Base-by-base conservation (phyloP, 2,113 vertebrate genomes). In the Myotis brandtii region DNA sequence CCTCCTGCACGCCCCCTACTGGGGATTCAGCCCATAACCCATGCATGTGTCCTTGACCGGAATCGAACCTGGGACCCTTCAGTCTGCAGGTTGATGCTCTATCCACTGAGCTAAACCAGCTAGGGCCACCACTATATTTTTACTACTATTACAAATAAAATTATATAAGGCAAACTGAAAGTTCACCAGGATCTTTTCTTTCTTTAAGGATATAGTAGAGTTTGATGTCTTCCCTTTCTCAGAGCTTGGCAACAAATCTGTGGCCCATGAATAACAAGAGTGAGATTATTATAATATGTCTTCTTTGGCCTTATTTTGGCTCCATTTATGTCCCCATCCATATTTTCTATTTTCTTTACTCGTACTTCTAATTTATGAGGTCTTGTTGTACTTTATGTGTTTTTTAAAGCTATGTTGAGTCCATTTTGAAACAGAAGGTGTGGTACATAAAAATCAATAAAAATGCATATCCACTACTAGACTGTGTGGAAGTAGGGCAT, bases 371-470 rank as follows among this genome's bases (percentile, higher is more conserved):
- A 85, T 86, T 73, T 95, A 77, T 52, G 40, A 91, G 11, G 5
- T 67, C 59, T 52, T 52, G 5, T 54, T 87, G 18, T 8, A 90
- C 23, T 88, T 93, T 85, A 76, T 67, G 13, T 96, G 20, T 81
- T 73, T 91, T 92, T 92, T 73, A 23, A 82, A 95, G 13, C 54
- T 64, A 69, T 56, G 32, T 54, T 85, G 75, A 81, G 11, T 75
- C n/a, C 18, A 23, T 86, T 97, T 82, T 82, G 79, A 43, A 82
- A 79, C 82, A 89, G 54, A 93, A 94, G 46, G 52, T 72, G 7
- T 95, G n/a, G 30, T 75, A 69, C 34, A 40, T 91, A 92, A 96
- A 93, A 96, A 72, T 85, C 46, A 85, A 93, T 89, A 95, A 85
- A 93, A 93, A 77, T 85, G 27, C 20, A 48, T 69, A 46, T 81